phyloP scores from a whole-genome alignment of 2,888 invertebrate species.

The Campopleginae sp. region DNA sequence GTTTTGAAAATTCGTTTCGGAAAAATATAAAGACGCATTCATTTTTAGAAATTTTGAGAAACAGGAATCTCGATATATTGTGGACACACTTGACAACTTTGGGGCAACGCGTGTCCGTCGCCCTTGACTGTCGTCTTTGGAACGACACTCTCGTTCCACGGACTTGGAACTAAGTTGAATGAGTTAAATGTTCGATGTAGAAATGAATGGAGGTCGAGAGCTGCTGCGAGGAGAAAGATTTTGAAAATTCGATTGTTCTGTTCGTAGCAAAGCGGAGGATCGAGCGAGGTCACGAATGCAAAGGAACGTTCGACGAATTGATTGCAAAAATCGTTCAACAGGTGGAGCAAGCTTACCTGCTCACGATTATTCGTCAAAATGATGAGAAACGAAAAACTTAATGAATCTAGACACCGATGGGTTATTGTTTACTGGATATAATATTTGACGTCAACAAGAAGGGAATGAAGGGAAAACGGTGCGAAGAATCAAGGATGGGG shows the following conservation, averaged over 20 bases:
- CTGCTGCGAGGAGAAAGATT: background rate
- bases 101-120: background rate
- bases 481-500: conserved; percentile 27
- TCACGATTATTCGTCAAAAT: background rate
- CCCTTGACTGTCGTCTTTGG: background rate
- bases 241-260: background rate
- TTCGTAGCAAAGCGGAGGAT: background rate
- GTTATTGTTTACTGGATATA: background rate
- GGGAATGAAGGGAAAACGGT: background rate
- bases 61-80: too few relatives aligned
- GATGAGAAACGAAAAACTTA: background rate
- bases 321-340: background rate
- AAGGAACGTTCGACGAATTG: background rate
- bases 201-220: too few relatives aligned
- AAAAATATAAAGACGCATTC: too few relatives aligned
- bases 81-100: background rate
- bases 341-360: background rate
- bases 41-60: too few relatives aligned
- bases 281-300: background rate
- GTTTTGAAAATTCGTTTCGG: too few relatives aligned
- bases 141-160: background rate
- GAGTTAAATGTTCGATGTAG: background rate
- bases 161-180: background rate
- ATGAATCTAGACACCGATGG: background rate
- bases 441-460: background rate